phyloP scores from a whole-genome alignment of 2,113 vertebrate genomes.

The Apodemus speciosus region DNA sequence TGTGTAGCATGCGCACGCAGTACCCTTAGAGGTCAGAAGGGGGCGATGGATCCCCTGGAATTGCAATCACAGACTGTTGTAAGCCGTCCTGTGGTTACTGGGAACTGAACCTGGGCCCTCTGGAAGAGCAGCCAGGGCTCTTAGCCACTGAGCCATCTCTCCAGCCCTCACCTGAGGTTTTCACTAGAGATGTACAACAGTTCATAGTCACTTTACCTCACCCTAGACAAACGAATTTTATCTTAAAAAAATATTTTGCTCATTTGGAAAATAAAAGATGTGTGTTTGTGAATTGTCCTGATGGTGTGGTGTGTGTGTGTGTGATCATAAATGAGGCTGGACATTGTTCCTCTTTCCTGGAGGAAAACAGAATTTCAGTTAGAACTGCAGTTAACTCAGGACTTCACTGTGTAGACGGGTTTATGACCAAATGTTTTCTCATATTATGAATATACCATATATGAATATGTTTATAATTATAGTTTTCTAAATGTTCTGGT shows the following conservation, averaged over 20 bases:
- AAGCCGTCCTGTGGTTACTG: background rate
- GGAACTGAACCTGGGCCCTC: background rate
- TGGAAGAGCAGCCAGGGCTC: background rate
- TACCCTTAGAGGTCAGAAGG: background rate
- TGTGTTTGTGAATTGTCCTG: background rate
- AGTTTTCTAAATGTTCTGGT: constrained; percentile 25
- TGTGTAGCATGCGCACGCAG: background rate
- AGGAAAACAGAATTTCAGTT: constrained; percentile 34
- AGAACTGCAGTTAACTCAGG: background rate
- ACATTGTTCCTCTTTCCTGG: background rate
- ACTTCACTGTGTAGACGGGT: background rate
- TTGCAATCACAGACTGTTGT: background rate
- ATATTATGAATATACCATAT: background rate
- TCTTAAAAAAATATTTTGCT: constrained; percentile 28
- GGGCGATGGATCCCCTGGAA: background rate
- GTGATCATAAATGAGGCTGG: background rate
- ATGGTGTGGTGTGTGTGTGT: background rate
- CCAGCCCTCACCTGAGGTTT: background rate
- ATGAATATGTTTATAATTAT: background rate
- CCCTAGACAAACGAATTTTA: background rate
- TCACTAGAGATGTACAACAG: background rate
- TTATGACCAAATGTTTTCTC: background rate
- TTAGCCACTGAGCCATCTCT: too few relatives aligned
- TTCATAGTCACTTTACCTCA: background rate
- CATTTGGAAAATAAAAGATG: background rate